Conservation (phyloP, 35 echinoderm and acorn worm species). For the Holothuria glaberrima region DNA sequence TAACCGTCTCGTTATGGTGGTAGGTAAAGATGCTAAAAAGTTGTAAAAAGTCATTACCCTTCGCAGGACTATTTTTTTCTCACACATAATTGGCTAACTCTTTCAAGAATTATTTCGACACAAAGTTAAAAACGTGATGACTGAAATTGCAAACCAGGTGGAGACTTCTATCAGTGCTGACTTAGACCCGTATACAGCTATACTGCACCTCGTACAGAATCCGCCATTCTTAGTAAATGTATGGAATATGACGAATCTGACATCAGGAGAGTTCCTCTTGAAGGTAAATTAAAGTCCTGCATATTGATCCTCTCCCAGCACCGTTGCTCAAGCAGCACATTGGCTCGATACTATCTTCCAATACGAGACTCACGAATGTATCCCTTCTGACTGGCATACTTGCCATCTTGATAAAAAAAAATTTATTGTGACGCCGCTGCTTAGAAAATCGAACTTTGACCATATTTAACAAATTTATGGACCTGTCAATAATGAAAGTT, state of each 20-base stretch:
- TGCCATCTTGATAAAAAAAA: neutral
- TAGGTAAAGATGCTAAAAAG: too few species aligned
- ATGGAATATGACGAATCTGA: constrained; percentile 7
- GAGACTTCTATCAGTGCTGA: too few species aligned
- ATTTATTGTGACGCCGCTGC: neutral
- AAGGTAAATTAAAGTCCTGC: neutral
- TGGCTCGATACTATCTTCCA: constrained; percentile 1
- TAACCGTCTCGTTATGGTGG: too few species aligned
- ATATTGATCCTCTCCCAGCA: constrained; percentile 1
- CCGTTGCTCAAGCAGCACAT: neutral
- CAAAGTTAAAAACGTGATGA: too few species aligned
- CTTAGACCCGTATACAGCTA: neutral
- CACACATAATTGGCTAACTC: too few species aligned
- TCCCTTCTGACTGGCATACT: constrained; percentile 1
- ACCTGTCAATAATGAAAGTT: neutral
- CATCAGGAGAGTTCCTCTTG: neutral
- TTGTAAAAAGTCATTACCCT: too few species aligned
- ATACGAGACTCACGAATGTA: neutral
- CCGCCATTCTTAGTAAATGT: neutral
- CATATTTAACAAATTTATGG: neutral
- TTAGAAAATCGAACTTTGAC: neutral
- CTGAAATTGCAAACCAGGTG: too few species aligned
- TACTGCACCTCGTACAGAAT: neutral
- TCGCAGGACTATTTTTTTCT: too few species aligned
- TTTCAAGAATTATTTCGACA: too few species aligned